These are phyloP conservation scores for Lagenorhynchus albirostris DNA, from an alignment of 2,113 vertebrate species.

Conservation along the genomic window DNA sequence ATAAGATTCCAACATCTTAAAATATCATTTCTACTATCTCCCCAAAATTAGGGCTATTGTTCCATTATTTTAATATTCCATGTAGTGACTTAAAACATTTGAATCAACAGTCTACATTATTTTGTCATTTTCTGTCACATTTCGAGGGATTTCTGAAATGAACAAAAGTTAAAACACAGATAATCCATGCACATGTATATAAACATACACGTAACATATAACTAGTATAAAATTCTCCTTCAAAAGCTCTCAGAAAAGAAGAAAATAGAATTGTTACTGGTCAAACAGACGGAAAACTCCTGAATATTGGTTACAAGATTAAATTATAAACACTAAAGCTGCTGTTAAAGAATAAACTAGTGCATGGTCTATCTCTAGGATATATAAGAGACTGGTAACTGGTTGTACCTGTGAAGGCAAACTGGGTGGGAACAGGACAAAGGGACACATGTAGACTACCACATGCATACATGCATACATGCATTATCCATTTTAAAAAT, in stretches of 20 bases:
- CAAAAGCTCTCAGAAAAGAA: slow-evolving; percentile 29
- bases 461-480: neutral
- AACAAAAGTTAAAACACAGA: slow-evolving; percentile 46
- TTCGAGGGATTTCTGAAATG: neutral
- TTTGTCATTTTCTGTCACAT: slow-evolving; percentile 49
- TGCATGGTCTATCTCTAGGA: neutral
- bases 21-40: slow-evolving; percentile 11
- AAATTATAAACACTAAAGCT: slow-evolving; percentile 23
- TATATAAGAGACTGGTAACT: neutral
- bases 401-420: neutral
- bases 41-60: neutral
- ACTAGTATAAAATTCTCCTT: slow-evolving; percentile 8
- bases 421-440: neutral
- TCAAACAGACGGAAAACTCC: slow-evolving; percentile 16
- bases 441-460: neutral
- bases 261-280: slow-evolving; percentile 48
- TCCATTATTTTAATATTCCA: slow-evolving; percentile 35
- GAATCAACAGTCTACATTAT: neutral
- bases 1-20: slow-evolving; percentile 25
- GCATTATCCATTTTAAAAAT: neutral
- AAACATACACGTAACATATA: slow-evolving; percentile 34
- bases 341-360: neutral
- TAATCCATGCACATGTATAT: slow-evolving; percentile 40
- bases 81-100: slow-evolving; percentile 10
- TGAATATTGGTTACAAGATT: slow-evolving; percentile 4